These are phyloP conservation scores for Sula dactylatra DNA, from an alignment of 2,113 vertebrate species.

Conservation along the genomic window DNA sequence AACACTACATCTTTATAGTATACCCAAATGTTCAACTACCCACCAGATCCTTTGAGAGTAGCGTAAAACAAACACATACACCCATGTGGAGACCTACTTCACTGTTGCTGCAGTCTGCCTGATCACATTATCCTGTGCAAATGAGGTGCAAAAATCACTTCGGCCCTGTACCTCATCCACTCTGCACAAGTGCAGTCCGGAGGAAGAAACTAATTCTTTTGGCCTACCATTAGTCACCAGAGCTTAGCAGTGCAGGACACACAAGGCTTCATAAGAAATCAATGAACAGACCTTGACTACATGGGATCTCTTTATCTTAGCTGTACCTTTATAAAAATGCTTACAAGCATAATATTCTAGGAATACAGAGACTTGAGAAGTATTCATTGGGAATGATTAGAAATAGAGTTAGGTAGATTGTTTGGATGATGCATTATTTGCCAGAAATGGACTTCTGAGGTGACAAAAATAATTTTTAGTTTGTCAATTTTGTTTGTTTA, in stretches of 20 bases:
- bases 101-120: background rate
- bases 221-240: background rate
- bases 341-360: background rate
- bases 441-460: background rate
- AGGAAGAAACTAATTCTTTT: background rate
- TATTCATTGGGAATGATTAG: background rate
- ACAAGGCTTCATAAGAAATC: background rate
- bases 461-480: background rate
- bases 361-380: background rate
- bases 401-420: background rate
- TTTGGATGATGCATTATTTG: background rate
- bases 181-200: background rate
- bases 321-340: background rate
- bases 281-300: background rate
- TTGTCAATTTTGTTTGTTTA: background rate
- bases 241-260: background rate
- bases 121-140: background rate
- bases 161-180: background rate
- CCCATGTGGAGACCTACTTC: background rate
- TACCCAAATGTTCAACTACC: background rate
- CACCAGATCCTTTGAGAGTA: background rate
- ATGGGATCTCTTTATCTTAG: background rate
- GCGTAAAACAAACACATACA: background rate
- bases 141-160: background rate
- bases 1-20: background rate